Evolutionary conservation across 1,140 invertebrate genomes (phyloP).

Genomic region (Varroa destructor): DNA sequence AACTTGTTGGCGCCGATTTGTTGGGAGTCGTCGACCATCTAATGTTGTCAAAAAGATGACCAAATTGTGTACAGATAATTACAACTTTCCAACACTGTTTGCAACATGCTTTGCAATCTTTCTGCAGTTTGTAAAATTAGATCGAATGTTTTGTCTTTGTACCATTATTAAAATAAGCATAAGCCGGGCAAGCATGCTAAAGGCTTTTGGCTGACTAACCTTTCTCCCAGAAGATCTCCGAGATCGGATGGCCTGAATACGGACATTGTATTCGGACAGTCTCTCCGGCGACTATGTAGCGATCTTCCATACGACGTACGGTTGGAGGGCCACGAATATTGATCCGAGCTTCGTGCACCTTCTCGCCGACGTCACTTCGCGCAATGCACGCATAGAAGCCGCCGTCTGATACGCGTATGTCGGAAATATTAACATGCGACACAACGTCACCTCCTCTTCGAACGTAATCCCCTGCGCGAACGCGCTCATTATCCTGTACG

Average conservation of each 20-base stretch:
- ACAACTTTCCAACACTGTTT: too few species aligned
- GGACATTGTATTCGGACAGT: constrained; percentile 74
- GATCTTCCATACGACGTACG: constrained; percentile 57
- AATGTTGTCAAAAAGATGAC: neutral
- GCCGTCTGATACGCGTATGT: constrained; percentile 78
- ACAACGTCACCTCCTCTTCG: constrained; percentile 62
- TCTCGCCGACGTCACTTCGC: constrained; percentile 74
- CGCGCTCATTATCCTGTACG: constrained; percentile 35
- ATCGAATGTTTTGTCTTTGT: neutral
- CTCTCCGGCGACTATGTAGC: constrained; percentile 73
- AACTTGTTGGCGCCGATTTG: constrained; percentile 41
- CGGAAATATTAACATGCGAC: constrained; percentile 81
- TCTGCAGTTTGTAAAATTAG: constrained; percentile 2
- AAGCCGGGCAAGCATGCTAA: neutral
- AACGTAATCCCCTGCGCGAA: constrained; percentile 37
- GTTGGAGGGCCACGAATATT: constrained; percentile 83
- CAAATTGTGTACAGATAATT: too few species aligned
- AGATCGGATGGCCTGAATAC: constrained; percentile 83
- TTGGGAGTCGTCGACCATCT: constrained; percentile 54
- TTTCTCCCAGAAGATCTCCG: constrained; percentile 82
- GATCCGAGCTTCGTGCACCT: constrained; percentile 66
- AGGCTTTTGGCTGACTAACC: constrained; percentile 41
- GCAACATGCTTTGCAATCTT: neutral
- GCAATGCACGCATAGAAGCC: constrained; percentile 82
- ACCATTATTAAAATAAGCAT: constrained; percentile 10